Evolutionary conservation across 2,113 vertebrate genomes (phyloP).

Genomic region (Odocoileus hemionus): DNA sequence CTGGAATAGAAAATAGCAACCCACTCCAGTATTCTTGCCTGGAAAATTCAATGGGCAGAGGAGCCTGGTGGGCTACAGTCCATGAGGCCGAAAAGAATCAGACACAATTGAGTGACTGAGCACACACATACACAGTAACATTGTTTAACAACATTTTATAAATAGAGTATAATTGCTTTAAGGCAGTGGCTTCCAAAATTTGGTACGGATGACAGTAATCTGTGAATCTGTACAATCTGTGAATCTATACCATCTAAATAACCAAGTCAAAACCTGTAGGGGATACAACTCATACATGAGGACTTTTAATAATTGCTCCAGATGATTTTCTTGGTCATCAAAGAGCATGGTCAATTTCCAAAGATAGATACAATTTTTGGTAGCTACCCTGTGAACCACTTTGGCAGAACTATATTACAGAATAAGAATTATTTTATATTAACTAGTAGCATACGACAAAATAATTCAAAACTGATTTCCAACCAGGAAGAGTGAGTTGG

Average conservation of each 20-base stretch:
- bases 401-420: neutral
- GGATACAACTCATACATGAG: neutral
- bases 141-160: neutral
- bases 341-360: neutral
- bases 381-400: neutral
- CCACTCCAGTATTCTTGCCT: neutral
- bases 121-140: neutral
- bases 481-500: neutral
- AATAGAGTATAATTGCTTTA: neutral
- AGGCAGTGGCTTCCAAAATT: neutral
- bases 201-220: neutral
- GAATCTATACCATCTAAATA: neutral
- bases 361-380: neutral
- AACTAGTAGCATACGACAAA: neutral
- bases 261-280: neutral
- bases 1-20: neutral
- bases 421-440: neutral
- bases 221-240: neutral
- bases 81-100: neutral
- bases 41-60: neutral
- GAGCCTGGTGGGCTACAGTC: neutral
- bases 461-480: neutral
- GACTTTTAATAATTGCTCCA: neutral
- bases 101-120: neutral
- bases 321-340: neutral